Evolutionary conservation across 1,140 invertebrate genomes (phyloP), one percentile per base, ranked within the genome.

Genomic region (Danaus plexippus): DNA sequence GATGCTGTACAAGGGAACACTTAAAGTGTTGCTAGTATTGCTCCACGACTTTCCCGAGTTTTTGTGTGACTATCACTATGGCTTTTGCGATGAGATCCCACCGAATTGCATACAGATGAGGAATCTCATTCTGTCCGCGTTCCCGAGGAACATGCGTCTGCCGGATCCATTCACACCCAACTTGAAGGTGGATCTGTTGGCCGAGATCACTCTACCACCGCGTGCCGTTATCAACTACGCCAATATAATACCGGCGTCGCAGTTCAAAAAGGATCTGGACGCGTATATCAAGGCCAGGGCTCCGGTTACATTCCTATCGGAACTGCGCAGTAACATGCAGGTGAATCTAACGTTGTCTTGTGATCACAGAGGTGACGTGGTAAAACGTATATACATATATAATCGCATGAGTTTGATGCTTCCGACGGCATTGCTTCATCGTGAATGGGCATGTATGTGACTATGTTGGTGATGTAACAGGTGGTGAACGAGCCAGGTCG

Each of bases 11-110:
- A 98, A 98, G 88, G 98, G 98, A 47, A 99, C 97, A 5, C 87
- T 99, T 8, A 90, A 98, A 58, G 96, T 99, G 0, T 87, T 99
- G n/a, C 84, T 99, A 10, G 97, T 99, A 0, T 88, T 99, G 10
- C 89, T 99, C 2, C 98, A 99, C 75, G 98, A 99, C 85, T 99
- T 99, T 83, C 98, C 98, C 0, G 98, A 99, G 82, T 99, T 99
- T 77, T 89, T 99, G 15, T 99, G 97, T 78, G 98, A 99, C 75
- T 99, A 99, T 80, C 97, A 99, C 79, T 99, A 99, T 77, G 95
- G 96, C n/a, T 98, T 99, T 86, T 99, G 98, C 84, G 98, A 99
- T 87, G 97, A 97, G 45, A 99, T 99, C 73, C 98, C 98, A 61
- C 95, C 97, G 0, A 99, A 99, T 80, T 99, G 98, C 78, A 98